Percentiles rank a stretch among this genome's conserved stretches.
These are phyloP conservation scores for Zoanthus sociatus DNA, from an alignment of 92 coral and sea anemone genomes.

Conservation along the genomic window DNA sequence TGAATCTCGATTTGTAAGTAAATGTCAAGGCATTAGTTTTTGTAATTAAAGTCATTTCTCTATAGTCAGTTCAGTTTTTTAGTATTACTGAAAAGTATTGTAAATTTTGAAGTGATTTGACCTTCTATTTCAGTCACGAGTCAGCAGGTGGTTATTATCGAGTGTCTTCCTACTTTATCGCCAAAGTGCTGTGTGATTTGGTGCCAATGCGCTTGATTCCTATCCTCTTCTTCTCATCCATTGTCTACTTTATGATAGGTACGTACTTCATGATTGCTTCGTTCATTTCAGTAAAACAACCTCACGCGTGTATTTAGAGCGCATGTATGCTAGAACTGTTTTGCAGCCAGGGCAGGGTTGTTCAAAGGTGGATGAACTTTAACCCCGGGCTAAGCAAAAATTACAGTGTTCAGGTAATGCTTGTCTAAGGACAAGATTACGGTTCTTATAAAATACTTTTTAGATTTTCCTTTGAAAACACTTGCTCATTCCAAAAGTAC, in stretches of 20 bases:
- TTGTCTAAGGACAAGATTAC: too few species aligned
- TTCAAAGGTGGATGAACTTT: too few species aligned
- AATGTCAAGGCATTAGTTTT: too few species aligned
- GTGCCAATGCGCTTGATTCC: conserved; percentile 87
- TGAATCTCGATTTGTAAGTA: too few species aligned
- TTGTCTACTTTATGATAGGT: conserved; percentile 95
- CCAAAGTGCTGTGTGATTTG: conserved; percentile 84
- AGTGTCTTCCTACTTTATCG: conserved; percentile 89
- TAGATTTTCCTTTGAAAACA: too few species aligned
- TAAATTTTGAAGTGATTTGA: neutral
- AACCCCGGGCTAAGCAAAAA: too few species aligned
- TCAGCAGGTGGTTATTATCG: conserved; percentile 90
- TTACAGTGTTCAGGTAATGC: too few species aligned
- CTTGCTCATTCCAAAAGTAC: too few species aligned
- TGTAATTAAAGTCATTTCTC: neutral
- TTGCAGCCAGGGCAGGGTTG: too few species aligned
- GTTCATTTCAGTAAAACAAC: neutral
- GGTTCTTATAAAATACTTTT: too few species aligned
- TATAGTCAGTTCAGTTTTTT: neutral
- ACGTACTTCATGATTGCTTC: conserved; percentile 11
- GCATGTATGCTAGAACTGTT: too few species aligned
- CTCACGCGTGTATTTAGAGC: too few species aligned
- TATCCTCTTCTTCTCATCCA: conserved; percentile 68
- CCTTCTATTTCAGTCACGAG: conserved; percentile 74
- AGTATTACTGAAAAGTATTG: neutral